A percentile compares a stretch with the other conserved stretches of the same genome.
Evolutionary conservation across 2,113 vertebrate genomes (phyloP).

Genomic region (Lepus americanus): DNA sequence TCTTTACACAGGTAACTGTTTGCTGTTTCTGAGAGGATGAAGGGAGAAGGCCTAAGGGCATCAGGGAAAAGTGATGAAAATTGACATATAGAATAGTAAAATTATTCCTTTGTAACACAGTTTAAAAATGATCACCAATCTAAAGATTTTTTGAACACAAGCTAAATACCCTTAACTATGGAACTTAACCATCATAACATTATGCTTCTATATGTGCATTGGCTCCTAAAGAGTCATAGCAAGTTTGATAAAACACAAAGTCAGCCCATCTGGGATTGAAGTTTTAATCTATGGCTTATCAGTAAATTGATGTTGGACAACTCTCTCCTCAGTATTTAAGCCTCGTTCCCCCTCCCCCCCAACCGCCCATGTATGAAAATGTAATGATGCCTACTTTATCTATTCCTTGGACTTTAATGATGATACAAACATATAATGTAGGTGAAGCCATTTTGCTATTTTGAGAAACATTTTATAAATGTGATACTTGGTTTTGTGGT

Average conservation of each 20-base stretch:
- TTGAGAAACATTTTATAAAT: constrained; percentile 10
- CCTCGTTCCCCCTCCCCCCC: background rate
- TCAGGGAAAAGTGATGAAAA: background rate
- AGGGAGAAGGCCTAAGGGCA: background rate
- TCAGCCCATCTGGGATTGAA: background rate
- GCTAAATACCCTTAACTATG: background rate
- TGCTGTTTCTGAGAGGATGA: background rate
- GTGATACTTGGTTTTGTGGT: constrained; percentile 23
- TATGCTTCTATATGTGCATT: background rate
- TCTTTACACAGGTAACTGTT: background rate
- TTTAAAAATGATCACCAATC: background rate
- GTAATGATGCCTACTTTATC: background rate
- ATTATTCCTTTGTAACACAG: background rate
- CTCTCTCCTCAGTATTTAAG: background rate
- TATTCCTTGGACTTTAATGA: background rate
- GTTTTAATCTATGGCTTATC: background rate
- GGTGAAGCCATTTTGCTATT: background rate
- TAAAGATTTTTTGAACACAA: constrained; percentile 13
- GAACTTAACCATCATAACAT: background rate
- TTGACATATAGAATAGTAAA: background rate
- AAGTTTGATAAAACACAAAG: background rate
- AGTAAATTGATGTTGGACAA: background rate
- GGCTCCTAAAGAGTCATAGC: background rate
- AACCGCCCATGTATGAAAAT: background rate
- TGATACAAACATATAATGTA: background rate